Conservation (phyloP, 1,140 invertebrate species). For the Drosophila asahinai region DNA sequence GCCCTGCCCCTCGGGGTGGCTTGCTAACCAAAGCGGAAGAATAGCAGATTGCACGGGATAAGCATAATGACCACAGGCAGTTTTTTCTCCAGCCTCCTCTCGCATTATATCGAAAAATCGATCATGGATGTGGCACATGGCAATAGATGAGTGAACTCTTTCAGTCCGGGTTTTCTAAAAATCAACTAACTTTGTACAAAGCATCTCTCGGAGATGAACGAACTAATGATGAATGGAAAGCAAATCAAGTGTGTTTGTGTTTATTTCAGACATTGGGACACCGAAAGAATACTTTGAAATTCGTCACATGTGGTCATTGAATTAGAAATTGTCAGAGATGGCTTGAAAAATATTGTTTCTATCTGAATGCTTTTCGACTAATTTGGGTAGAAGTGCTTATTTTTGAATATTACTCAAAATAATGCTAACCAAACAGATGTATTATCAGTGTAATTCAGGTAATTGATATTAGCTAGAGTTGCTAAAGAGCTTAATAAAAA, state of each 20-base stretch:
- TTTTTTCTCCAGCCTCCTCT: background rate
- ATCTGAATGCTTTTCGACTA: background rate
- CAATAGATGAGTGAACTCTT: constrained; percentile 3
- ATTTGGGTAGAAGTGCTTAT: background rate
- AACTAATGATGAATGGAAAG: background rate
- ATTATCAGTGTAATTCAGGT: no score
- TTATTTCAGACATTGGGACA: background rate
- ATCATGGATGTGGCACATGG: background rate
- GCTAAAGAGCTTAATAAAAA: no score
- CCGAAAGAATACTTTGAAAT: constrained; percentile 11
- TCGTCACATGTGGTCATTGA: constrained; percentile 4
- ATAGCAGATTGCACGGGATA: constrained; percentile 43
- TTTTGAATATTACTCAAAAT: no score
- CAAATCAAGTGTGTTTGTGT: constrained; percentile 19
- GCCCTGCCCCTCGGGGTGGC: constrained; percentile 3
- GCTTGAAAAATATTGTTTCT: background rate
- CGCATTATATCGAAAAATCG: background rate
- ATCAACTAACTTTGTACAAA: background rate
- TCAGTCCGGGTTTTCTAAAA: background rate
- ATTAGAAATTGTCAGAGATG: background rate
- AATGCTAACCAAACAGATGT: no score
- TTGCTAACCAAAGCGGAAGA: constrained; percentile 28
- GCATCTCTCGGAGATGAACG: background rate
- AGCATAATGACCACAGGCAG: constrained; percentile 50
- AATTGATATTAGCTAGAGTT: no score